Evolutionary conservation across 2,113 vertebrate species (phyloP).

Genomic region (Cynoglossus semilaevis): DNA sequence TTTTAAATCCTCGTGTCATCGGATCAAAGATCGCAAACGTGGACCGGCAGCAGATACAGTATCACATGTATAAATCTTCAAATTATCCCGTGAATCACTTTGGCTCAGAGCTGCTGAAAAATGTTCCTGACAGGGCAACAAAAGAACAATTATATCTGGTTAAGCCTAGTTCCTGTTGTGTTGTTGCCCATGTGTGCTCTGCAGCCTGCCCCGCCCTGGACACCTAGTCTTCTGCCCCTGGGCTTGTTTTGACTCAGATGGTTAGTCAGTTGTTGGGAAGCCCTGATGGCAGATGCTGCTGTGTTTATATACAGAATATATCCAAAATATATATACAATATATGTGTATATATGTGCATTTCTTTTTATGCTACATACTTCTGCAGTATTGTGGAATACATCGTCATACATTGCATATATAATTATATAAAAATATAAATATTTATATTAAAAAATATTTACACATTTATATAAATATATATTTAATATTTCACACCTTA

Average conservation of each 20-base stretch:
- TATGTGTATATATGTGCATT: too few relatives aligned
- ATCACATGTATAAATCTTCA: conserved; percentile 10
- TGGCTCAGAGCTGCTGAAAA: conserved; percentile 4
- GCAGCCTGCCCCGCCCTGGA: conserved; percentile 23
- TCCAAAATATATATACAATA: too few relatives aligned
- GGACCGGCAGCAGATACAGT: too few relatives aligned
- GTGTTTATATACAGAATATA: conserved; percentile 53
- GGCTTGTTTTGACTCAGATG: conserved; percentile 55
- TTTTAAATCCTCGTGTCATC: too few relatives aligned
- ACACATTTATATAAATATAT: too few relatives aligned
- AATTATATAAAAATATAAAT: too few relatives aligned
- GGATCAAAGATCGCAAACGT: too few relatives aligned
- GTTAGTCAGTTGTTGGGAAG: conserved; percentile 48
- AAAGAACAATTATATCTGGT: conserved; percentile 34
- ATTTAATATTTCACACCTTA: too few relatives aligned
- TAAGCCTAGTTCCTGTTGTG: conserved; percentile 28
- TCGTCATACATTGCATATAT: too few relatives aligned
- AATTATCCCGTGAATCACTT: conserved; percentile 22
- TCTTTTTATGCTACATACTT: too few relatives aligned
- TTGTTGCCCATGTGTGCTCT: conserved; percentile 19
- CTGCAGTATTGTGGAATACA: too few relatives aligned
- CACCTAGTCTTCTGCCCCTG: conserved; percentile 35
- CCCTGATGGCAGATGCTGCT: conserved; percentile 55
- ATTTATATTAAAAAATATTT: too few relatives aligned
- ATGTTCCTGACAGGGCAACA: conserved; percentile 45